Evolutionary conservation across 2,797 vertebrate species (phyloP), one percentile per base, ranked within the genome.

Genomic region (Micrastur ruficollis): DNA sequence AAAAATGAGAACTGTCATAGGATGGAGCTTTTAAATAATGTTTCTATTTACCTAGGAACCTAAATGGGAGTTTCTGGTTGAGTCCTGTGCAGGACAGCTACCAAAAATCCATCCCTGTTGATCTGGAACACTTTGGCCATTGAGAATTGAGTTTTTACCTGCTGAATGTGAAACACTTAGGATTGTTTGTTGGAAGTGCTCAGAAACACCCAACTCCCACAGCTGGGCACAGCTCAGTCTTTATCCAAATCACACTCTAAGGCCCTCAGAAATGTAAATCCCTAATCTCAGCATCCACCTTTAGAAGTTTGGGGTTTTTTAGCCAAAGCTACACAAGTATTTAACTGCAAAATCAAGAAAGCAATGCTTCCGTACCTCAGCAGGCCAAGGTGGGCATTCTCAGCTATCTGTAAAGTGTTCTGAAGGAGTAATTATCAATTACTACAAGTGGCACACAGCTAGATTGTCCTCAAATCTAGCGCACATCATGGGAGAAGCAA

Each of bases 351-450:
- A 93, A 87, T 27, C 36, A 75, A 86, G 84, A 92, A 0, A 81
- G 40, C 38, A 86, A 84, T 27, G 25, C 53, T 80, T 89, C 91
- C 86, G 85, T 92, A 92, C 46, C 89, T 95, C 94, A 87, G 78
- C 44, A 93, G 78, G 84, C 29, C 78, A 93, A 86, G 23, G 58
- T 58, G 79, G 74, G 38, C 46, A 76, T 68, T 95, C 18, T 1
- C 78, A 91, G 90, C 62, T 96, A 87, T 34, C 74, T 91, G 67
- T 73, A 87, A 94, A 91, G 63, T 68, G 19, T 47, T 87, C 66
- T 80, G 84, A 89, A 68, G 84, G 79, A 91, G 47, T 76, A 92
- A 91, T 80, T 89, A 53, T 80, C 3, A 4, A 66, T 84, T 74
- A 79, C 75, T 68, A n/a, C 27, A 84, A 75, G 67, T 21, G 25